phyloP scores from a whole-genome alignment of 2,888 invertebrate genomes.

The Lordiphosa fenestrarum region DNA sequence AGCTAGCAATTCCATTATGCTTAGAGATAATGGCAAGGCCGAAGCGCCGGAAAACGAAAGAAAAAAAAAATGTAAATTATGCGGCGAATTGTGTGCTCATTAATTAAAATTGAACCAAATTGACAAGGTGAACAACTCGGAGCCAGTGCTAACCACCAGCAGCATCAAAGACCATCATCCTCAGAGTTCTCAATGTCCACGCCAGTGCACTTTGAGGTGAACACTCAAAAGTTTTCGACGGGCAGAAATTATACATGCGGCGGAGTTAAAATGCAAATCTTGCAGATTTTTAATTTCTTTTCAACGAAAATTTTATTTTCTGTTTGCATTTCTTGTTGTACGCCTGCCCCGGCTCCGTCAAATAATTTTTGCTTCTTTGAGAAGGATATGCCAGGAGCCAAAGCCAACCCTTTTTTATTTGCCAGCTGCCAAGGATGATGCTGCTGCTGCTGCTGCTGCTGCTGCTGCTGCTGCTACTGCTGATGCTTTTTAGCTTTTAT shows the following conservation, averaged over 20 bases:
- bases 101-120: conserved; percentile 73
- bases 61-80: conserved; percentile 60
- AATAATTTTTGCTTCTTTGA: conserved; percentile 5
- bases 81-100: conserved; percentile 69
- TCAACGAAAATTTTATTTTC: conserved; percentile 70
- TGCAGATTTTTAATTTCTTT: conserved; percentile 77
- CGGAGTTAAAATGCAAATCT: conserved; percentile 76
- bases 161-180: conserved; percentile 11
- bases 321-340: conserved; percentile 70
- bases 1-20: conserved; percentile 46
- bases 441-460: conserved; percentile 12
- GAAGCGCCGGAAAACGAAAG: conserved; percentile 9
- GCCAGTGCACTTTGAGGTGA: conserved; percentile 72
- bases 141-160: conserved; percentile 18
- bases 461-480: conserved; percentile 23
- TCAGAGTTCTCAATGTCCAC: conserved; percentile 56
- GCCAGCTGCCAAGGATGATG: conserved; percentile 36
- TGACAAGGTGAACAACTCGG: conserved; percentile 21
- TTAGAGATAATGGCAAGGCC: conserved; percentile 67
- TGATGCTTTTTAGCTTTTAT: conserved; percentile 52
- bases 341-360: conserved; percentile 13
- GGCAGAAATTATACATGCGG: conserved; percentile 34
- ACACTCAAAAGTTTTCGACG: conserved; percentile 60
- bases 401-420: conserved; percentile 60
- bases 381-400: conserved; percentile 32